A percentile compares a stretch with the other conserved stretches of the same genome.
These are phyloP conservation scores for Ploceus nigricollis DNA, from an alignment of 2,113 vertebrate species.

Conservation along the genomic window DNA sequence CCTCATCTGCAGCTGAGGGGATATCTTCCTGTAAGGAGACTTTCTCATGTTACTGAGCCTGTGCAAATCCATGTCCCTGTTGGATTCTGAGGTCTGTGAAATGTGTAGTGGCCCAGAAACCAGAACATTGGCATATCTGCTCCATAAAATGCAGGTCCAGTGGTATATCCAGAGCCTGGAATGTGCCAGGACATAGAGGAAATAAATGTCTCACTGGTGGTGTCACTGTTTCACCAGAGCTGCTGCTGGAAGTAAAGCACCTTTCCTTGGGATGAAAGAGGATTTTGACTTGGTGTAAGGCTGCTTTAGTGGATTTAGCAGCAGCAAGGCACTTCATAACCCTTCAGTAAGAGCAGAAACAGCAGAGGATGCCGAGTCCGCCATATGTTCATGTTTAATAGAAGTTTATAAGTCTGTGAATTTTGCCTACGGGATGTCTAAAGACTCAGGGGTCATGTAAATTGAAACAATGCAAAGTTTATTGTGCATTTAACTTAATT, in stretches of 20 bases:
- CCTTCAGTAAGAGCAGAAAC: not conserved
- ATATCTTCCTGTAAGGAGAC: not conserved
- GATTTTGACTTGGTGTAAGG: not conserved
- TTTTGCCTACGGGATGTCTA: conserved; percentile 60
- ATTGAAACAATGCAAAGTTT: conserved; percentile 65
- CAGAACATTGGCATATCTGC: accelerated
- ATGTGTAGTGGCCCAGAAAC: not conserved
- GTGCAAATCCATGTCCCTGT: not conserved
- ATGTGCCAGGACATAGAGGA: not conserved
- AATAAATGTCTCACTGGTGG: not conserved
- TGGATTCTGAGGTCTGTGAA: not conserved
- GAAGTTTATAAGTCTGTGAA: conserved; percentile 62
- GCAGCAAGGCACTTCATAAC: not conserved
- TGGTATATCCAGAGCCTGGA: not conserved
- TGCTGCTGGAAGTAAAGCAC: not conserved
- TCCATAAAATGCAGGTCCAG: not conserved
- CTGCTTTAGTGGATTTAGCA: conserved; percentile 13
- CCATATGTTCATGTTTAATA: conserved; percentile 67
- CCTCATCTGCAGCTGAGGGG: not conserved
- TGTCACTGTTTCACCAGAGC: not conserved
- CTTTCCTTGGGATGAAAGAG: not conserved
- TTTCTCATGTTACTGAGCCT: not conserved
- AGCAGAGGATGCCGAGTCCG: not conserved
- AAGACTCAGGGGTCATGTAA: conserved; percentile 65
- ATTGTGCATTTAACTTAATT: conserved; percentile 66